Conservation (phyloP, 2,888 invertebrate genomes). For the Drosophila subsilvestris region DNA sequence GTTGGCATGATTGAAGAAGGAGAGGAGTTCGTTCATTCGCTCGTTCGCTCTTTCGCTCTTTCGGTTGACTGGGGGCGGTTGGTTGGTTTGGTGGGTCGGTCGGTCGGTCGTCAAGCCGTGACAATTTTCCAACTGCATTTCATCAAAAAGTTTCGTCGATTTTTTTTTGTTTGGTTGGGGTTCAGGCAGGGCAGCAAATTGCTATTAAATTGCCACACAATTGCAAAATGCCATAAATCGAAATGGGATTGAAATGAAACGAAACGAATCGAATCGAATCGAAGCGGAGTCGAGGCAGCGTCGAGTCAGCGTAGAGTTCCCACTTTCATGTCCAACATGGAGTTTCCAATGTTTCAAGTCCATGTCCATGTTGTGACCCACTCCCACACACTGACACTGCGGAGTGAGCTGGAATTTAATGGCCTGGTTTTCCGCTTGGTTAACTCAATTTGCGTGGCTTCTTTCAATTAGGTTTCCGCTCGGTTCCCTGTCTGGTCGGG, state of each 20-base stretch:
- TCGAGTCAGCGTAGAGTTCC: constrained; percentile 11
- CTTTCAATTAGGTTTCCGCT: constrained; percentile 78
- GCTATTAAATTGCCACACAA: constrained; percentile 78
- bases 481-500: constrained; percentile 6
- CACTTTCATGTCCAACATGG: constrained; percentile 15
- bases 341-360: constrained; percentile 12
- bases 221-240: constrained; percentile 76
- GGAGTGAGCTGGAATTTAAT: constrained; percentile 64
- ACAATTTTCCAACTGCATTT: constrained; percentile 74
- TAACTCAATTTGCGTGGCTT: constrained; percentile 79
- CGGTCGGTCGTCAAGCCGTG: constrained; percentile 55
- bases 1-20: background rate
- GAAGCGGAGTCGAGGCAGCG: constrained; percentile 7
- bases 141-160: constrained; percentile 71
- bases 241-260: constrained; percentile 53
- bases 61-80: no score
- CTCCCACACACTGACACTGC: constrained; percentile 13
- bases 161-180: constrained; percentile 53
- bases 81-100: constrained; percentile 15
- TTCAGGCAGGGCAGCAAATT: constrained; percentile 61
- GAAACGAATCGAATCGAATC: constrained; percentile 15
- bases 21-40: no score
- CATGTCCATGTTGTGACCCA: constrained; percentile 10
- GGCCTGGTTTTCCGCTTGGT: constrained; percentile 81
- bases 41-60: no score